These are phyloP conservation scores for Drosophila saltans DNA, from an alignment of 1,140 invertebrate species.

Conservation along the genomic window DNA sequence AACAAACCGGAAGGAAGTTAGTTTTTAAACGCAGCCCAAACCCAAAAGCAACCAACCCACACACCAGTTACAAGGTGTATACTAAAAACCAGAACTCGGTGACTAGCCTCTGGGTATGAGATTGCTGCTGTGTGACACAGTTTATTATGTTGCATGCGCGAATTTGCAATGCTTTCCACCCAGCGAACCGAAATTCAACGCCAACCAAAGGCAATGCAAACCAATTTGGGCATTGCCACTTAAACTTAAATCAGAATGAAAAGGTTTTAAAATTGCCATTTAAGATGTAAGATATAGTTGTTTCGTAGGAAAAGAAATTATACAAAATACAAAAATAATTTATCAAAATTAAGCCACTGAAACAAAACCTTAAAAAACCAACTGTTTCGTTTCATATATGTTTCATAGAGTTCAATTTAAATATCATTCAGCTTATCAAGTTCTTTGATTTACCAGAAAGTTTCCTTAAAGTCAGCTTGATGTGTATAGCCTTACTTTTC, in stretches of 20 bases:
- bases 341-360: too few relatives aligned
- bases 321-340: too few relatives aligned
- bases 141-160: slow-evolving; percentile 75
- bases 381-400: too few relatives aligned
- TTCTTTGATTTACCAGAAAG: too few relatives aligned
- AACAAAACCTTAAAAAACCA: too few relatives aligned
- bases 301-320: too few relatives aligned
- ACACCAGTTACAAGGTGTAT: slow-evolving; percentile 8
- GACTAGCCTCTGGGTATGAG: slow-evolving; percentile 56
- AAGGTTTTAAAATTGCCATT: too few relatives aligned
- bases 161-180: slow-evolving; percentile 66
- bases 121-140: slow-evolving; percentile 43
- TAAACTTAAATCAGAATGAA: background rate
- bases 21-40: slow-evolving; percentile 66
- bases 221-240: slow-evolving; percentile 43
- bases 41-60: background rate
- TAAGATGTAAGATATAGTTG: too few relatives aligned
- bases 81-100: slow-evolving; percentile 13
- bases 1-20: slow-evolving; percentile 80
- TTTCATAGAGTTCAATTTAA: too few relatives aligned
- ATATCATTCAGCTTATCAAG: too few relatives aligned
- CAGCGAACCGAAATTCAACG: slow-evolving; percentile 59
- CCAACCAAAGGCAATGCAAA: slow-evolving; percentile 30
- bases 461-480: too few relatives aligned
- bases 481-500: too few relatives aligned